Base-by-base conservation (phyloP, 2,888 invertebrate genomes). In the Mylabris sibirica region DNA sequence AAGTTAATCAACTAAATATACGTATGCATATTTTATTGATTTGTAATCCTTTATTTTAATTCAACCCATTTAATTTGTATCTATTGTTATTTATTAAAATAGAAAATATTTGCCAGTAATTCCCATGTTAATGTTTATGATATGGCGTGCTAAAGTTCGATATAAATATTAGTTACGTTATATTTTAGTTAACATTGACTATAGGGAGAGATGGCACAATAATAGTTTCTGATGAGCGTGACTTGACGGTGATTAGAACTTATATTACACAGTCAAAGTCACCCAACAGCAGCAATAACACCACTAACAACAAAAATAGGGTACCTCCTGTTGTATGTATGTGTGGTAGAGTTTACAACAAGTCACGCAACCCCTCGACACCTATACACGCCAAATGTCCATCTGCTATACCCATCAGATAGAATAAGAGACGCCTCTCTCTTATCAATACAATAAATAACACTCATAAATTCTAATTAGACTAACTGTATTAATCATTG, bases 161-260 rank as follows among this genome's bases (percentile, higher is more conserved):
- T 64, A 49, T 49, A 49, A 49, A 49, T 49, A 49, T 20, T 49
- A 49, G 20, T 20, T 64, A 62, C 66, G 44, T 9, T 41, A 17
- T 41, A 60, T 60, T 70, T 74, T 71, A 74, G 71, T 71, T 74
- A 72, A 74, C 74, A 70, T 72, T 72, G 72, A 69, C 71, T 62
- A 30, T 30, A 41, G 65, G 70, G 44, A 44, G 44, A 44, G 70
- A 71, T 62, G 70, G 72, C 69, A 70, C 72, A 67, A 49, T 44
- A 44, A 44, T 74, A 74, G 72, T 68, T 67, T 64, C 65, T 71
- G 72, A 72, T 71, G 72, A 72, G 74, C 74, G 74, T 74, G 74
- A 74, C 73, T 70, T 60, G 68, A 60, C 64, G 65, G 71, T 74
- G 72, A 74, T 74, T 74, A 74, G 69, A 69, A 66, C 68, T 63